A percentile compares a stretch with the other conserved stretches of the same genome.
These are phyloP conservation scores for Lissonota sp. DNA, from an alignment of 2,888 invertebrate genomes.

Conservation along the genomic window DNA sequence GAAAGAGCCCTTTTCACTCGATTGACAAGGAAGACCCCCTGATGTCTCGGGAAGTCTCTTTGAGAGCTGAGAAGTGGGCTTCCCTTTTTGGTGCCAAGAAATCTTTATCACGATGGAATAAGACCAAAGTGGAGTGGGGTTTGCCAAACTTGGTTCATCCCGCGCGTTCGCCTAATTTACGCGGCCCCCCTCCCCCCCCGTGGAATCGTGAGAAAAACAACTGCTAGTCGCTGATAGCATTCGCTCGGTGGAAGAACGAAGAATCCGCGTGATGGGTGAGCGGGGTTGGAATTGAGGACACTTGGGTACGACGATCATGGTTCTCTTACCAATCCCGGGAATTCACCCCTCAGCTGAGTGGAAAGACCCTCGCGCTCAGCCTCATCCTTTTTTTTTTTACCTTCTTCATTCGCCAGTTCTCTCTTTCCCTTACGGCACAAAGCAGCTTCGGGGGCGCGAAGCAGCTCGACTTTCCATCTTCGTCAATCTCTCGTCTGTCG, in stretches of 20 bases:
- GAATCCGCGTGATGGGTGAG: slow-evolving; percentile 10
- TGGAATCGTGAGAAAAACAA: slow-evolving; percentile 75
- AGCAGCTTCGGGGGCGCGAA: slow-evolving; percentile 15
- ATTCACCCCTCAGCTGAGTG: slow-evolving; percentile 38
- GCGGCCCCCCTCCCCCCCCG: no score
- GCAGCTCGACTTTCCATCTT: slow-evolving; percentile 44
- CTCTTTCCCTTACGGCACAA: slow-evolving; percentile 6
- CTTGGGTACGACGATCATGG: slow-evolving; percentile 60
- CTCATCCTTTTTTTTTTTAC: slow-evolving; percentile 29
- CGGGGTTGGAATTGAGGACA: slow-evolving; percentile 56
- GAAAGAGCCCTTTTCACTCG: no score
- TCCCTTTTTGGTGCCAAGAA: background rate
- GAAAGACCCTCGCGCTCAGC: slow-evolving; percentile 37
- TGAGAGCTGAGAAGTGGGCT: background rate
- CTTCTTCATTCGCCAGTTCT: slow-evolving; percentile 33
- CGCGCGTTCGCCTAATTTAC: slow-evolving; percentile 74
- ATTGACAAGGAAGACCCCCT: no score
- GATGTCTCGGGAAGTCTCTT: no score
- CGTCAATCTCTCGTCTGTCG: slow-evolving; percentile 33
- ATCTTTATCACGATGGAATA: slow-evolving; percentile 12
- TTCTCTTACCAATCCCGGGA: slow-evolving; percentile 64
- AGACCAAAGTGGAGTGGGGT: slow-evolving; percentile 30
- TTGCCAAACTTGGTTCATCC: slow-evolving; percentile 61
- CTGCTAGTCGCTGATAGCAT: slow-evolving; percentile 74
- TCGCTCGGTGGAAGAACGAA: slow-evolving; percentile 44